A percentile compares a stretch with the other conserved stretches of the same genome.
phyloP scores from a whole-genome alignment of 2,113 vertebrate species.

The human region GRCh38 chr12:79981501-79982000 shows the following conservation, averaged over 20 bases:
- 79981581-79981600: neutral
- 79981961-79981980: neutral
- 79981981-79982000: neutral
- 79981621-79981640: neutral
- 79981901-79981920: neutral
- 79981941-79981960: neutral
- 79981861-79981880: neutral
- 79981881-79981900: conserved; percentile 3
- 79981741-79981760: neutral
- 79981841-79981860: neutral
- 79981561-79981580: neutral
- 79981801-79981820: neutral
- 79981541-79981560: neutral
- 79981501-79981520: neutral
- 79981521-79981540: neutral
- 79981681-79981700: neutral
- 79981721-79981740: neutral
- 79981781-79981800: neutral
- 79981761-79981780: neutral
- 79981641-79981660: neutral
- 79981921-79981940: neutral
- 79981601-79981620: neutral
- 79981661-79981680: neutral
- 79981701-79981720: neutral
- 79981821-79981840: neutral